Conservation (phyloP, 2,888 invertebrate species). For the Yponomeuta malinellus region DNA sequence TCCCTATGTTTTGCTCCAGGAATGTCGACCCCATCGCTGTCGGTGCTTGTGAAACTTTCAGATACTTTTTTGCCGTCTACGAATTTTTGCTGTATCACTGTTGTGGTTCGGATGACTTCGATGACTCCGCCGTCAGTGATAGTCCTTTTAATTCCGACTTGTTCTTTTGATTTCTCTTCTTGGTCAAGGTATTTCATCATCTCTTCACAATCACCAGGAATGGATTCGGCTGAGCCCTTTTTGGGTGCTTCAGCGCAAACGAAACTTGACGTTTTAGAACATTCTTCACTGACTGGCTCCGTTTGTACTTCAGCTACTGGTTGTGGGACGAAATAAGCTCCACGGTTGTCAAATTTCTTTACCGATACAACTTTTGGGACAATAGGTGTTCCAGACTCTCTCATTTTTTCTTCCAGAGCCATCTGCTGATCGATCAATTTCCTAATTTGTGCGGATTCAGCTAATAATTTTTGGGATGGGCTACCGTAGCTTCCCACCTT, state of each 20-base stretch:
- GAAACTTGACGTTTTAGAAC: conserved; percentile 57
- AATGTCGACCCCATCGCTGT: conserved; percentile 65
- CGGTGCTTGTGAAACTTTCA: conserved; percentile 57
- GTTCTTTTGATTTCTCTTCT: conserved; percentile 61
- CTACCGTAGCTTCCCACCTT: conserved; percentile 56
- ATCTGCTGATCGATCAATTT: conserved; percentile 69
- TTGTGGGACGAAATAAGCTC: conserved; percentile 66
- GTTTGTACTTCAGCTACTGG: conserved; percentile 41
- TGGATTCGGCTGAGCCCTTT: conserved; percentile 68
- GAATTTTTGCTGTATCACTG: conserved; percentile 63
- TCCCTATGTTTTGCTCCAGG: conserved; percentile 46
- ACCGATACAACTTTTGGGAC: conserved; percentile 62
- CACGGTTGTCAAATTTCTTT: conserved; percentile 65
- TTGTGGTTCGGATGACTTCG: conserved; percentile 63
- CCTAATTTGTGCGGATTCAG: conserved; percentile 65
- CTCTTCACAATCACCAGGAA: conserved; percentile 77
- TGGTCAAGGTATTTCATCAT: conserved; percentile 75
- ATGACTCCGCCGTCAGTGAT: conserved; percentile 53
- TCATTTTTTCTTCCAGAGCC: conserved; percentile 60
- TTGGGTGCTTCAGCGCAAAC: conserved; percentile 61
- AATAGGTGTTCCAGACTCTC: conserved; percentile 39
- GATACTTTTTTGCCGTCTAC: conserved; percentile 69
- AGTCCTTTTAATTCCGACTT: conserved; percentile 38
- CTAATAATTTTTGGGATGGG: conserved; percentile 38
- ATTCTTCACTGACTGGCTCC: conserved; percentile 55